Evolutionary conservation across 2,888 invertebrate genomes (phyloP).

Genomic region (Platypus cylindrus): DNA sequence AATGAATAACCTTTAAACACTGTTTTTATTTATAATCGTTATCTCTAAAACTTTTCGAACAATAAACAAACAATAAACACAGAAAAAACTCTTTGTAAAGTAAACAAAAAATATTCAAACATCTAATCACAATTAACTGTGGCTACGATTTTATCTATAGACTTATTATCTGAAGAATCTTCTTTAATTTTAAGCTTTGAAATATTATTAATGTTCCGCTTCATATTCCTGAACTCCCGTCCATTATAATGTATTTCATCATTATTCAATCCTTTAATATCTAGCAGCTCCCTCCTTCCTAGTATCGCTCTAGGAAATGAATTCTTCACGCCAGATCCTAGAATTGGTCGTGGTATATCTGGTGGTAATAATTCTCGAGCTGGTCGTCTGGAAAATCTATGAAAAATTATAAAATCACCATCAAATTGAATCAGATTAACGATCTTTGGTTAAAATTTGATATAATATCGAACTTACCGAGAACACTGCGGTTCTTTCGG

Average conservation of each 20-base stretch:
- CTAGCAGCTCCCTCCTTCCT: conserved; percentile 19
- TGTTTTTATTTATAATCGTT: background rate
- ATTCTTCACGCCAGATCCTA: conserved; percentile 20
- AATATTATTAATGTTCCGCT: conserved; percentile 19
- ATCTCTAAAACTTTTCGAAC: conserved; percentile 2
- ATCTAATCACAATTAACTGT: background rate
- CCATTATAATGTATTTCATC: conserved; percentile 21
- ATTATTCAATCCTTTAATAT: conserved; percentile 16
- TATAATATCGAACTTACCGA: conserved; percentile 9
- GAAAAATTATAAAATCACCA: too few species aligned
- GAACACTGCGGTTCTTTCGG: conserved; percentile 16
- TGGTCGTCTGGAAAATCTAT: conserved; percentile 16
- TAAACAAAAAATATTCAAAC: background rate
- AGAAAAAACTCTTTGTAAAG: conserved; percentile 2
- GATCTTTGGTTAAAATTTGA: too few species aligned
- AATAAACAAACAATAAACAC: conserved; percentile 5
- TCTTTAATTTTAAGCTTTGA: conserved; percentile 16
- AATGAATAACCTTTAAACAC: background rate
- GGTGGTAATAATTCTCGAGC: conserved; percentile 14
- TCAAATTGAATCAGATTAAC: too few species aligned
- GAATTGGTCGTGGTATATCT: conserved; percentile 21
- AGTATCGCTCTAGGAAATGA: conserved; percentile 22
- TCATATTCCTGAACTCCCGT: conserved; percentile 19
- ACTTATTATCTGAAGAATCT: too few species aligned
- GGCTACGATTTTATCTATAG: too few species aligned